phyloP scores from a whole-genome alignment of 2,888 invertebrate species.

The Stomorhina lunata region DNA sequence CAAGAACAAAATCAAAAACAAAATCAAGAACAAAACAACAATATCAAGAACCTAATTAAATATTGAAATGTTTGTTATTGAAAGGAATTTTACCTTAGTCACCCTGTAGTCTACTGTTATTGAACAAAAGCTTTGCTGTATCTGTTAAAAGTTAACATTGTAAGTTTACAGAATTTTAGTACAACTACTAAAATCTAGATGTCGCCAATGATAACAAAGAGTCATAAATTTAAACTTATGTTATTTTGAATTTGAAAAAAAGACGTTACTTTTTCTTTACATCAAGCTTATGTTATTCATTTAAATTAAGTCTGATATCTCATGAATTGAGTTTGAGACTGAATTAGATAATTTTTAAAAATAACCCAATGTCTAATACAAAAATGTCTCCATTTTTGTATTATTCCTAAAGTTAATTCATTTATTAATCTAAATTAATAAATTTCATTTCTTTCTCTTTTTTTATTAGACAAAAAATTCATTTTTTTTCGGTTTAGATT shows the following conservation, averaged over 20 bases:
- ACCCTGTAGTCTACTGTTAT: background rate
- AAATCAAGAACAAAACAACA: too few relatives aligned
- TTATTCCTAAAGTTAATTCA: background rate
- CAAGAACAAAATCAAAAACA: too few relatives aligned
- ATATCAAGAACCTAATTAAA: too few relatives aligned
- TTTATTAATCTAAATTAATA: conserved; percentile 22
- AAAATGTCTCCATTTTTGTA: background rate
- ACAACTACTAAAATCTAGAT: conserved; percentile 16
- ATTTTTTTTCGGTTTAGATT: conserved; percentile 1
- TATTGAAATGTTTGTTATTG: too few relatives aligned
- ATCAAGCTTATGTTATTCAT: too few relatives aligned
- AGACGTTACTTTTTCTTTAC: background rate
- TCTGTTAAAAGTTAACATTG: conserved; percentile 22
- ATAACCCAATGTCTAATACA: too few relatives aligned
- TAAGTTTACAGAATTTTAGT: background rate
- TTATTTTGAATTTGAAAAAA: too few relatives aligned
- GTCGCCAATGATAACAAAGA: background rate
- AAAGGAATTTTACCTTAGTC: background rate
- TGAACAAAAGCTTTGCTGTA: background rate
- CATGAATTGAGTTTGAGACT: too few relatives aligned
- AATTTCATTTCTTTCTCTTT: background rate
- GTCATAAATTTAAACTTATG: background rate
- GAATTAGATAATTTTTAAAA: too few relatives aligned
- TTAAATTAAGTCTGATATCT: too few relatives aligned
- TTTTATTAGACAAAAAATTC: background rate